Evolutionary conservation across 2,113 vertebrate genomes (phyloP), one percentile per base, ranked within the genome.

Genomic region (Buteo buteo): DNA sequence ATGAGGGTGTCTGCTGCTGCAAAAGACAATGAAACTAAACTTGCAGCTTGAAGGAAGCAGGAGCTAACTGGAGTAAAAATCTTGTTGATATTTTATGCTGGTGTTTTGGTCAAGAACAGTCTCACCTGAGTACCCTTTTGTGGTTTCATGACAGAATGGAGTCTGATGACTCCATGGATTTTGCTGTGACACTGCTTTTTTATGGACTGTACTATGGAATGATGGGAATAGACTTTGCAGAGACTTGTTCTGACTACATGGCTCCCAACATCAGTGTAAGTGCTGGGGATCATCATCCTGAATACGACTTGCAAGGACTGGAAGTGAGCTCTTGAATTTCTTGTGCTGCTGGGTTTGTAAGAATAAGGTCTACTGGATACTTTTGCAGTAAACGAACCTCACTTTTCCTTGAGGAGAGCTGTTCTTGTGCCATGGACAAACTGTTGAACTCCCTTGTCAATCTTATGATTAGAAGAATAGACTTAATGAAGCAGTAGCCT

Each of bases 181-280:
- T 99, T 0, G 97, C 97, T 0, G 93, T 98, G 7, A 93, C 98
- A 50, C 97, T 98, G 95, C 80, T 98, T 86, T 98, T 98, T 77
- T 98, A 98, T 5, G 92, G 98, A 4, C 94, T 98, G 21, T 98
- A 98, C 87, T 98, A 97, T 6, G 96, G 97, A 28, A 96, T 97
- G 45, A 98, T 97, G 97, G 97, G 97, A 49, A 90, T 97, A 94
- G 97, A 98, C 89, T 98, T 98, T 20, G 97, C 98, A 34, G 98
- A 98, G 44, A 98, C 98, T 95, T 99, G 97, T 86, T 98, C 98
- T 0, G 98, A 98, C 94, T 98, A 97, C 94, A 97, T 98, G 98
- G 97, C 97, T 45, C 98, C 98, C 20, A 98, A 97, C 5, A 96
- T 96, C 38, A 97, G 98, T 96, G 93, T 98, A 91, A 93, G 91